These are phyloP conservation scores for Cichladusa arquata DNA, from an alignment of 2,113 vertebrate genomes.

Conservation along the genomic window DNA sequence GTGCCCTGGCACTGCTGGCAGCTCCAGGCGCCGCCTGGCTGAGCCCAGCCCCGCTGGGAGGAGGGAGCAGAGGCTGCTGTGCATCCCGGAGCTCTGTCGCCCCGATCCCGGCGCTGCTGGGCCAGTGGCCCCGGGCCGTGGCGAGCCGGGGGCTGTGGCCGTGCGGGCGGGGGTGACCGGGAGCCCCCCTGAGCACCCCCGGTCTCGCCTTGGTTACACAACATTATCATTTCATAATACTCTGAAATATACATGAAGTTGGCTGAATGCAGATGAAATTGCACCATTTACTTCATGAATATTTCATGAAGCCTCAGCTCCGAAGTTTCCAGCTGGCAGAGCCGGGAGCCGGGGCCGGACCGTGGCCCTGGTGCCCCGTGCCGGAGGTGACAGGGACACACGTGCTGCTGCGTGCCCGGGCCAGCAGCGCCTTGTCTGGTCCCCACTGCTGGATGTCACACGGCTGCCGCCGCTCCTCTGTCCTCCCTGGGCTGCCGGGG, in stretches of 20 bases:
- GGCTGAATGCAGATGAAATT: conserved; percentile 82
- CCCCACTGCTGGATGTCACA: rapidly evolving
- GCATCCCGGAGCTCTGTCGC: not conserved
- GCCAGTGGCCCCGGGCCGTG: rapidly evolving
- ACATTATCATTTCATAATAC: conserved; percentile 78
- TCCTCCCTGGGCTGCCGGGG: rapidly evolving
- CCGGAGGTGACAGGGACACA: rapidly evolving
- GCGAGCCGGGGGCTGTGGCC: not conserved
- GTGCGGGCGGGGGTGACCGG: not conserved
- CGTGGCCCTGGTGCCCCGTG: not conserved
- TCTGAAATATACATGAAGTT: conserved; percentile 82
- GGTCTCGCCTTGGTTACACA: conserved; percentile 56
- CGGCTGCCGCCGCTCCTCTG: rapidly evolving
- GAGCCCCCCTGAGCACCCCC: not conserved
- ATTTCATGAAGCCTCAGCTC: conserved; percentile 77
- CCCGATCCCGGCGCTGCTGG: not conserved
- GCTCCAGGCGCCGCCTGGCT: not conserved
- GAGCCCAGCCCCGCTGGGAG: rapidly evolving
- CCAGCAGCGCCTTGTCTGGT: rapidly evolving
- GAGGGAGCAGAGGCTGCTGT: not conserved
- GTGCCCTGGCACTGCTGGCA: not conserved
- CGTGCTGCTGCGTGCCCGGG: not conserved
- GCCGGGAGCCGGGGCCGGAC: conserved; percentile 23
- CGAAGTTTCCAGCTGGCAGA: conserved; percentile 70
- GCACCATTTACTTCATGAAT: conserved; percentile 83